Percentiles rank a stretch among this genome's conserved stretches.
phyloP scores from a whole-genome alignment of 2,797 vertebrate species.

The Galagoides demidoff region DNA sequence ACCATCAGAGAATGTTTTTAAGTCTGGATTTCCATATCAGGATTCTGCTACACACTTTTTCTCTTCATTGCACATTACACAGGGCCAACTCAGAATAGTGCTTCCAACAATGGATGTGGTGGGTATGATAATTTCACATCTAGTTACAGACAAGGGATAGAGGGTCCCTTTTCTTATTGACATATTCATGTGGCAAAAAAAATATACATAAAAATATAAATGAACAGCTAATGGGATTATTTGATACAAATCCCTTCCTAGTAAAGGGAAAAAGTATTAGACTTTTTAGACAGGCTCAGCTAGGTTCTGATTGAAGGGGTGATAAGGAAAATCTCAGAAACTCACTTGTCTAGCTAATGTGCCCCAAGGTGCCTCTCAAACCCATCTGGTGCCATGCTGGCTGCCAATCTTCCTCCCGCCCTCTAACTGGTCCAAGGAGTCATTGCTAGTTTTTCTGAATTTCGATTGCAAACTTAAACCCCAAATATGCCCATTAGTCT shows the following conservation, averaged over 20 bases:
- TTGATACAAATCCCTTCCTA: conserved; percentile 66
- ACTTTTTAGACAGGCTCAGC: conserved; percentile 71
- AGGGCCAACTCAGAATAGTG: conserved; percentile 66
- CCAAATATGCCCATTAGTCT: not conserved
- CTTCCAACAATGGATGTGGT: conserved; percentile 60
- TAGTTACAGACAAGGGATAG: conserved; percentile 29
- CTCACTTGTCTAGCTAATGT: conserved; percentile 75
- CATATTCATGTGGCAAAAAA: conserved; percentile 63
- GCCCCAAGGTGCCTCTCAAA: conserved; percentile 70
- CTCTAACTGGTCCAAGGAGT: not conserved
- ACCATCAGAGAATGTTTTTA: conserved; percentile 78
- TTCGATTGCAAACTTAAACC: conserved; percentile 48
- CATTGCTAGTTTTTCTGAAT: conserved; percentile 33
- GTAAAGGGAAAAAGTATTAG: too few relatives aligned
- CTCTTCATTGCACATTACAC: conserved; percentile 69
- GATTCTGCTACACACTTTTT: conserved; percentile 69
- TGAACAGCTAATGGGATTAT: conserved; percentile 75
- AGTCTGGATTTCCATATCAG: conserved; percentile 75
- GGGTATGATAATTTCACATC: conserved; percentile 59
- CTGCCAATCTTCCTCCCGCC: not conserved
- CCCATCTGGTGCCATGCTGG: conserved; percentile 39
- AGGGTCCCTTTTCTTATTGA: conserved; percentile 75
- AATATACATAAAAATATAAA: conserved; percentile 59
- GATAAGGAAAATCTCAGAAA: conserved; percentile 76
- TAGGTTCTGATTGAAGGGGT: conserved; percentile 71